Conservation (phyloP, 1,140 invertebrate species). For the Linepithema humile region DNA sequence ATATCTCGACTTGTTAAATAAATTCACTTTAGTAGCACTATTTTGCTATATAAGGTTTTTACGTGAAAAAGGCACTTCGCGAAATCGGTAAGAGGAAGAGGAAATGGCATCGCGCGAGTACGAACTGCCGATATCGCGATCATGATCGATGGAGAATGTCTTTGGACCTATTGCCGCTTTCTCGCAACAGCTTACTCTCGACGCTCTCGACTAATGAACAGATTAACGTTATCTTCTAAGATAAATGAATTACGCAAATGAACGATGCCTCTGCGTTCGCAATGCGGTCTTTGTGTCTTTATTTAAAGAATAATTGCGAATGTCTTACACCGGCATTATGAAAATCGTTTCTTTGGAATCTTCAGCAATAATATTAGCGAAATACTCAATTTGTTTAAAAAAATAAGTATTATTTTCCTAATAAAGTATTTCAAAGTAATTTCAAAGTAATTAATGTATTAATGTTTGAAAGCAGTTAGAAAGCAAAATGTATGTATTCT, state of each 20-base stretch:
- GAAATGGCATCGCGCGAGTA: constrained; percentile 7
- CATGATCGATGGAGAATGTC: constrained; percentile 38
- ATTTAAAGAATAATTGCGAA: background rate
- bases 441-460: too few relatives aligned
- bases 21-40: background rate
- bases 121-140: constrained; percentile 24
- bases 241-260: constrained; percentile 48
- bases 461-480: background rate
- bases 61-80: background rate
- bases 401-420: constrained; percentile 6
- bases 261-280: background rate
- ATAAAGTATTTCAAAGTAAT: background rate
- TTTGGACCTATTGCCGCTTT: constrained; percentile 30
- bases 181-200: constrained; percentile 22
- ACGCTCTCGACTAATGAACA: constrained; percentile 29
- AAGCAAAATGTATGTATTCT: background rate
- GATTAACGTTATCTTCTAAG: constrained; percentile 26
- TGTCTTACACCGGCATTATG: background rate
- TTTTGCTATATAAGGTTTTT: background rate
- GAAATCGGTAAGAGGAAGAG: background rate
- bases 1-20: background rate
- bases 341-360: background rate
- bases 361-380: background rate
- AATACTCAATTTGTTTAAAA: background rate
- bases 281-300: background rate